Evolutionary conservation across 2,113 vertebrate genomes (phyloP).

Genomic region (Cyanistes caeruleus): DNA sequence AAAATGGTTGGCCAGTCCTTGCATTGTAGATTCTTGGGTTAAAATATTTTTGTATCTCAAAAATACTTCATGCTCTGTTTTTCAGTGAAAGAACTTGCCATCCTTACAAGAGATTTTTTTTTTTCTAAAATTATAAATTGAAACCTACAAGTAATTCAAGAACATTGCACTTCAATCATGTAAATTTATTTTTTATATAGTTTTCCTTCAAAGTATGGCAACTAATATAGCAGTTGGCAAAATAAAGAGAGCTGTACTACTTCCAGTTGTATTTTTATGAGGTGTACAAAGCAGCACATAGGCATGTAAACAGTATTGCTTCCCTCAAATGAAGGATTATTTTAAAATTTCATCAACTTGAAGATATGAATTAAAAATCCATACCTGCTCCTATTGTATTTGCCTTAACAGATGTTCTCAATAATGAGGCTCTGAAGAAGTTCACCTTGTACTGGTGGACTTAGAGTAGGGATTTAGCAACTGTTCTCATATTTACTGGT

Average conservation of each 20-base stretch:
- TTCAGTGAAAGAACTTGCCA: neutral
- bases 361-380: neutral
- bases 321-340: neutral
- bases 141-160: neutral
- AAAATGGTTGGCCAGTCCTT: neutral
- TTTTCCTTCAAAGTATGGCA: neutral
- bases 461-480: neutral
- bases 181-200: neutral
- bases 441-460: neutral
- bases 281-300: neutral
- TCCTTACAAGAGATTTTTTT: neutral
- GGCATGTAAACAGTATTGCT: neutral
- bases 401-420: neutral
- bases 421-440: neutral
- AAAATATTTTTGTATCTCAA: conserved; percentile 14
- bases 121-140: neutral
- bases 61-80: neutral
- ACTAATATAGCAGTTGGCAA: neutral
- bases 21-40: neutral
- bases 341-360: neutral
- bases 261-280: conserved; percentile 4
- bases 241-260: conserved; percentile 16
- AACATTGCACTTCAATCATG: neutral
- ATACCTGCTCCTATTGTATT: neutral
- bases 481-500: neutral